Conservation (phyloP, 2,113 vertebrate genomes). For the Oreochromis spilurus region DNA sequence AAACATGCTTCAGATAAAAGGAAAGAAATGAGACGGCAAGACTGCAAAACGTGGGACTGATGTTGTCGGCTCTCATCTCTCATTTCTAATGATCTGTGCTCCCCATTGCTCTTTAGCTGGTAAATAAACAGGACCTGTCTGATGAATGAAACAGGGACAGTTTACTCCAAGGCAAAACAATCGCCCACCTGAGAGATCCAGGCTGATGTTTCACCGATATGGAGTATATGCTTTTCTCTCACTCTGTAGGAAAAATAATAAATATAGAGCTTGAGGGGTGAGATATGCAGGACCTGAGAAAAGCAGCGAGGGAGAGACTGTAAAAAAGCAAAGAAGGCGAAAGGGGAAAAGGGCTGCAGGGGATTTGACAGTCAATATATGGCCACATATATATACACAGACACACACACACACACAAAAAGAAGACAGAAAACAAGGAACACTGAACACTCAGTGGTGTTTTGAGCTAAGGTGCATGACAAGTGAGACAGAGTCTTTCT, state of each 20-base stretch:
- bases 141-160: constrained; percentile 12
- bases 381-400: background rate
- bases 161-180: constrained; percentile 12
- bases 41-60: background rate
- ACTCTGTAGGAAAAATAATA: constrained; percentile 19
- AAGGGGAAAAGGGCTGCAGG: background rate
- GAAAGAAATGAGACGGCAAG: background rate
- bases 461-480: constrained; percentile 40
- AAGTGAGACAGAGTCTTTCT: background rate
- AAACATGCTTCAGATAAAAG: background rate
- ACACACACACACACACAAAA: background rate
- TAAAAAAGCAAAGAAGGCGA: background rate
- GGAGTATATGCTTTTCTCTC: background rate
- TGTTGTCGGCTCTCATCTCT: constrained; percentile 17
- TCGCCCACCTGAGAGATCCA: background rate
- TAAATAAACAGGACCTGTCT: constrained; percentile 24
- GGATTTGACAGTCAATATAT: background rate
- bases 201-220: background rate
- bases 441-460: constrained; percentile 4
- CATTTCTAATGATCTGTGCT: constrained; percentile 13
- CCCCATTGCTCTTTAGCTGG: background rate
- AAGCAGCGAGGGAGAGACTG: background rate
- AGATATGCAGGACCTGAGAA: background rate
- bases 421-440: background rate
- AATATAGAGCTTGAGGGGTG: constrained; percentile 3